Conservation (phyloP, 2,888 invertebrate species). For the Pristionchus maxplancki region DNA sequence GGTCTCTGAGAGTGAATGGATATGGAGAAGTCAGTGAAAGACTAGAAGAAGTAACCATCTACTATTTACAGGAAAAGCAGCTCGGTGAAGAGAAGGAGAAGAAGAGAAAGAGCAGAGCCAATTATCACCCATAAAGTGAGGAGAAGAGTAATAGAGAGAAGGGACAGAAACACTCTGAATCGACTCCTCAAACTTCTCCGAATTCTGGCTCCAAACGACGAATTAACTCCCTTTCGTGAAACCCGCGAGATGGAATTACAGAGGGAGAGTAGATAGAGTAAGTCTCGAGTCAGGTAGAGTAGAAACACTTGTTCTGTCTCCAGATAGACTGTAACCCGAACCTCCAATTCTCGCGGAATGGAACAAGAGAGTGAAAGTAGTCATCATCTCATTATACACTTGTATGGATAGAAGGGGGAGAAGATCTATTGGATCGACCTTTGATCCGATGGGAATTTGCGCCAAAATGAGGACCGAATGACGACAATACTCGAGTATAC, state of each 20-base stretch:
- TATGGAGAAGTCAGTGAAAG: neutral
- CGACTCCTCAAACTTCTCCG: neutral
- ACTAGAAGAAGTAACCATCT: constrained; percentile 19
- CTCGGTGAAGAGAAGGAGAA: constrained; percentile 4
- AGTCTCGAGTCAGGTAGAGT: constrained; percentile 23
- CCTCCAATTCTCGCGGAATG: neutral
- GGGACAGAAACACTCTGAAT: neutral
- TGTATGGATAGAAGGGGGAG: neutral
- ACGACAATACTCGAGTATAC: constrained; percentile 20
- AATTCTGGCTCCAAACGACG: constrained; percentile 10
- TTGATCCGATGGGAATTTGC: neutral
- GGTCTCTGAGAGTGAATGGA: constrained; percentile 12
- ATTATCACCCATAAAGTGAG: constrained; percentile 13
- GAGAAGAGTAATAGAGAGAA: constrained; percentile 26
- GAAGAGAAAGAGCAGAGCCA: constrained; percentile 30
- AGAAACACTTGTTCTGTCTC: constrained; percentile 18
- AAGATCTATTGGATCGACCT: constrained; percentile 14
- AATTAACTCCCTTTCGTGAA: constrained; percentile 4
- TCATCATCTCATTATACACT: constrained; percentile 45
- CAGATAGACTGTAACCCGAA: constrained; percentile 18
- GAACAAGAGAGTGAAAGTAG: constrained; percentile 34
- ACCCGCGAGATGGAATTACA: constrained; percentile 11
- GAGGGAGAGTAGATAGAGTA: neutral
- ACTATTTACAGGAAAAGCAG: constrained; percentile 34
- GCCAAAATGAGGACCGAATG: constrained; percentile 15